Evolutionary conservation across 2,888 invertebrate species (phyloP).

Genomic region (Theretra japonica): DNA sequence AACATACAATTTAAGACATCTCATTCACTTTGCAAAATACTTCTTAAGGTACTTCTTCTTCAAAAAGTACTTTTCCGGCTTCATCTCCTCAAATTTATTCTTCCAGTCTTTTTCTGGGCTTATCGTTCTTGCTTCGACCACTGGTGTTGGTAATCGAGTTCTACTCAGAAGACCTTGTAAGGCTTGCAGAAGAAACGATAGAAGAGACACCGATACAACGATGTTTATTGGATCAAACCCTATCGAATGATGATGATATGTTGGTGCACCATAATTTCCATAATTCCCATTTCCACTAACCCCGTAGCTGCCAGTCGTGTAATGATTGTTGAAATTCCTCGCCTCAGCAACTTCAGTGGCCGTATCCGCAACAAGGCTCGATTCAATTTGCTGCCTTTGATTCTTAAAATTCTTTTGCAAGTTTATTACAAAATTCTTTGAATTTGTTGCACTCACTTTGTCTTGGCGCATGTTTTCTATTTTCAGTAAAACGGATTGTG

Average conservation of each 20-base stretch:
- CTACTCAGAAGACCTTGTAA: constrained; percentile 72
- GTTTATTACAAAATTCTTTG: constrained; percentile 25
- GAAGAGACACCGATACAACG: constrained; percentile 75
- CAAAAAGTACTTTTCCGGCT: constrained; percentile 56
- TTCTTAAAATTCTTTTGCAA: constrained; percentile 37
- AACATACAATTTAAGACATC: neutral
- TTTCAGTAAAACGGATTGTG: constrained; percentile 68
- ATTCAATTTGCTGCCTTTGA: constrained; percentile 58
- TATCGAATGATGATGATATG: constrained; percentile 80
- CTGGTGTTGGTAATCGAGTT: constrained; percentile 69
- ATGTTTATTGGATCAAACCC: constrained; percentile 83
- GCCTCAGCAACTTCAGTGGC: constrained; percentile 46
- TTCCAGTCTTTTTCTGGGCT: constrained; percentile 61
- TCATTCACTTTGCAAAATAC: constrained; percentile 49
- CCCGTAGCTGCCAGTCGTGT: constrained; percentile 66
- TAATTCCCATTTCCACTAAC: constrained; percentile 64
- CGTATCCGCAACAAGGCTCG: constrained; percentile 48
- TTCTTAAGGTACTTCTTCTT: constrained; percentile 65
- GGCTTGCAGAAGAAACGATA: constrained; percentile 78
- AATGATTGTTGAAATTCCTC: constrained; percentile 68
- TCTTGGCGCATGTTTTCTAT: constrained; percentile 64
- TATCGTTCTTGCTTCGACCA: constrained; percentile 67
- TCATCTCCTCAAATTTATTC: constrained; percentile 58
- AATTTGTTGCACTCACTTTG: constrained; percentile 40
- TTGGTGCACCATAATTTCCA: constrained; percentile 61